Evolutionary conservation across 2,888 invertebrate species (phyloP), one percentile per base, ranked within the genome.

Genomic region (Meta bourneti): DNA sequence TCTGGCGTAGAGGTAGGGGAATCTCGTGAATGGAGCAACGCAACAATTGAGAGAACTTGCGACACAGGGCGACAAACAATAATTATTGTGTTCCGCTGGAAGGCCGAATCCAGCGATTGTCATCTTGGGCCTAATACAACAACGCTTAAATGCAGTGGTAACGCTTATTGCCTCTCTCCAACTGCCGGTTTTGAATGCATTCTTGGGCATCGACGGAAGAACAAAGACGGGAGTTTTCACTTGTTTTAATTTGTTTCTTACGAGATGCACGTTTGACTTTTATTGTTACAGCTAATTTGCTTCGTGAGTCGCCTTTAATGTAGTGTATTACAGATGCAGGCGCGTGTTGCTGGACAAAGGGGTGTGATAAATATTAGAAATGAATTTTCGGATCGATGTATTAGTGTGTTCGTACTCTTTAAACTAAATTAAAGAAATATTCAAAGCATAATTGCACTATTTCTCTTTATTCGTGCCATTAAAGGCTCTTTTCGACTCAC

Each of bases 11-110:
- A 90, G 74, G 90, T 90, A 90, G 61, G 69, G 81, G 8, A 61
- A 61, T 20, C 84, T 80, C 13, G 72, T 85, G 90, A 81, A 85
- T 85, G 85, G 51, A 74, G 80, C 70, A 34, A 83, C 90, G 72
- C 71, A 90, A 90, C 85, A 90, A 90, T 90, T 72, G 90, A 54
- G 61, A 79, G 88, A 70, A 70, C 87, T 91, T 91, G 87, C 91
- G 91, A 91, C 91, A 91, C 91, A 52, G 75, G 82, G 87, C 91
- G 91, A 87, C 91, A 82, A 87, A 91, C 91, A 91, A 91, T 91
- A 91, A 91, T 91, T 91, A 91, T 91, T 91, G 91, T 91, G 87
- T 87, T 91, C 81, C 79, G 51, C 75, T 78, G 78, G 78, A 82
- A 87, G 91, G 91, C 86, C 86, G 87, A 86, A 74, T 71, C 49